phyloP scores from a whole-genome alignment of 2,113 vertebrate species.

The Calyptommatus sinebrachiatus region DNA sequence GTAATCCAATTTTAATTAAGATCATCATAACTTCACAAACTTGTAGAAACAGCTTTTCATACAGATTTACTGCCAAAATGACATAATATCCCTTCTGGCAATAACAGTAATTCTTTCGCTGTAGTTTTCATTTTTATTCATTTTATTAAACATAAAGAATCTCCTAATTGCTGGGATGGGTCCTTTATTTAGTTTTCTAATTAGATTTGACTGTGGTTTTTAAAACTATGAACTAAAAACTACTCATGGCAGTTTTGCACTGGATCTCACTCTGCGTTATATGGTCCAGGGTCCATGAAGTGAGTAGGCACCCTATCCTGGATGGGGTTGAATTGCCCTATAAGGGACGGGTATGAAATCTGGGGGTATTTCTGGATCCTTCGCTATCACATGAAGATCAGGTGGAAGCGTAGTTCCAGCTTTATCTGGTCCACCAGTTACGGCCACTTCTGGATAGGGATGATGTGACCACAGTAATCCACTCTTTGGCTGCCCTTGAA shows the following conservation, averaged over 20 bases:
- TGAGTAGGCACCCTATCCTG: no score
- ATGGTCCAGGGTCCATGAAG: no score
- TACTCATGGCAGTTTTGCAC: not conserved
- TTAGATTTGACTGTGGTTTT: not conserved
- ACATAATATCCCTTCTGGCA: conserved; percentile 15
- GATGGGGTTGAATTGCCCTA: no score
- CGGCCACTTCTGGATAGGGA: no score
- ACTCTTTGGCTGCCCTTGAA: no score
- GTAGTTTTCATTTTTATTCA: not conserved
- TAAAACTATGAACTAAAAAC: not conserved
- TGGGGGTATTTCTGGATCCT: no score
- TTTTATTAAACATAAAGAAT: not conserved
- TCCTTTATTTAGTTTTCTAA: not conserved
- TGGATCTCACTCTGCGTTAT: no score
- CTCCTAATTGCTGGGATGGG: conserved; percentile 5
- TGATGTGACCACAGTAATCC: no score
- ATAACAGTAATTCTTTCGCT: conserved; percentile 1
- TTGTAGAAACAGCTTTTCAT: conserved; percentile 4
- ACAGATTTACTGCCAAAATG: not conserved
- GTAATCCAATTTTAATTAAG: conserved; percentile 21
- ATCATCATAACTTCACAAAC: not conserved
- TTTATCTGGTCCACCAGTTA: no score
- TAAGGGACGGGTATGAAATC: no score
- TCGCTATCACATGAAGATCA: no score
- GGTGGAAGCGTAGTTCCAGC: no score